phyloP scores from a whole-genome alignment of 1,140 invertebrate species.

The Caenorhabditis latens region DNA sequence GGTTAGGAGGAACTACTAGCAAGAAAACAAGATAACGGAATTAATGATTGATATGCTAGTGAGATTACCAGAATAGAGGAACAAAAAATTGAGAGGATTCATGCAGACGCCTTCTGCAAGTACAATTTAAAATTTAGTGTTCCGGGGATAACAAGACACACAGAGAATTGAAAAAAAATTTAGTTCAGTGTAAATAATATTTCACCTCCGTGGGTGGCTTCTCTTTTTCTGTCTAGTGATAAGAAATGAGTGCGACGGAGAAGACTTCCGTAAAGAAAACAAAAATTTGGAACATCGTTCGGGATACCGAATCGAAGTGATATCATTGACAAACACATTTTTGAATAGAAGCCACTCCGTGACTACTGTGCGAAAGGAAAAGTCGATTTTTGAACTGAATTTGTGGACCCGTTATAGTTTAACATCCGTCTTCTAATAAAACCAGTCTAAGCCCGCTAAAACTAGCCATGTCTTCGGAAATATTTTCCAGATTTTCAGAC shows the following conservation, averaged over 20 bases:
- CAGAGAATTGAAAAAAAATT: background rate
- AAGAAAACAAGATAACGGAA: background rate
- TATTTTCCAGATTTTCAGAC: no score
- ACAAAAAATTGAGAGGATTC: slow-evolving; percentile 11
- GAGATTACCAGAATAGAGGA: background rate
- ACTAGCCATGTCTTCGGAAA: no score
- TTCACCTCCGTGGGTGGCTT: background rate
- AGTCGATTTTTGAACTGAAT: background rate
- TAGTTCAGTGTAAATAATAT: background rate
- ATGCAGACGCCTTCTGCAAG: background rate
- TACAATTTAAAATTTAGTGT: slow-evolving; percentile 4
- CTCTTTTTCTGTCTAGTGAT: background rate
- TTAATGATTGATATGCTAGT: slow-evolving; percentile 25
- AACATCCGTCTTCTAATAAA: no score
- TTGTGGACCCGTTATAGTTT: background rate
- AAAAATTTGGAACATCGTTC: background rate
- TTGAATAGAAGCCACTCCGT: background rate
- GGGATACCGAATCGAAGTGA: no score
- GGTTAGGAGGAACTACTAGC: background rate
- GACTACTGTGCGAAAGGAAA: background rate
- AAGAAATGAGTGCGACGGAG: background rate
- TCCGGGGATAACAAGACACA: background rate
- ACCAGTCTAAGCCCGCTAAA: no score
- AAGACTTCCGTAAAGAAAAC: background rate
- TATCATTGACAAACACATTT: no score